These are phyloP conservation scores for Poecilus cupreus DNA, from an alignment of 2,888 invertebrate species.

Conservation along the genomic window DNA sequence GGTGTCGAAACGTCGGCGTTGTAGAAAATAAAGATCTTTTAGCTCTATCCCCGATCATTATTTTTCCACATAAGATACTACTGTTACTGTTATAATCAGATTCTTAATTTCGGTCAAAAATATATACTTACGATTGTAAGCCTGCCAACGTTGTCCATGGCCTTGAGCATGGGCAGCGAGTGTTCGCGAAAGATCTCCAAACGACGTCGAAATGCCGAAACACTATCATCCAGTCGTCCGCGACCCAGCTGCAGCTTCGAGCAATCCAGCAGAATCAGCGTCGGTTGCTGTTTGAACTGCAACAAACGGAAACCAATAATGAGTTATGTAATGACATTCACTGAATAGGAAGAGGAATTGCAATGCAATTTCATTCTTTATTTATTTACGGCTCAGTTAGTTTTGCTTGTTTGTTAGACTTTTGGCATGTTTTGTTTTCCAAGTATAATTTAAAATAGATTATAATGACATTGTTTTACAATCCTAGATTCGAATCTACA, in stretches of 20 bases:
- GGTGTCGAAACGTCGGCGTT: no score
- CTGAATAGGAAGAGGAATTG: no score
- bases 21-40: no score
- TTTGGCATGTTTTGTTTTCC: not conserved
- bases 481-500: not conserved
- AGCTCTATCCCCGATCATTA: no score
- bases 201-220: conserved; percentile 87
- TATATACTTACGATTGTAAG: conserved; percentile 84
- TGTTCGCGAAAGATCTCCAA: conserved; percentile 91
- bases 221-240: conserved; percentile 89
- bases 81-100: no score
- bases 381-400: no score
- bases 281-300: conserved; percentile 85
- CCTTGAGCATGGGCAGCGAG: conserved; percentile 91
- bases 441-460: conserved; percentile 18
- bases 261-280: conserved; percentile 91
- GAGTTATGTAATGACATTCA: no score
- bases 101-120: no score
- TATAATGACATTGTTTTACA: not conserved
- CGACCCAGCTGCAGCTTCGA: conserved; percentile 92
- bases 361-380: no score
- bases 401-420: conserved; percentile 21
- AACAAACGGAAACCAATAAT: conserved; percentile 65
- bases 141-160: conserved; percentile 86
- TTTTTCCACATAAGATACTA: no score